Evolutionary conservation across 2,888 invertebrate species (phyloP), one percentile per base, ranked within the genome.

Genomic region (Ectemnius cavifrons): DNA sequence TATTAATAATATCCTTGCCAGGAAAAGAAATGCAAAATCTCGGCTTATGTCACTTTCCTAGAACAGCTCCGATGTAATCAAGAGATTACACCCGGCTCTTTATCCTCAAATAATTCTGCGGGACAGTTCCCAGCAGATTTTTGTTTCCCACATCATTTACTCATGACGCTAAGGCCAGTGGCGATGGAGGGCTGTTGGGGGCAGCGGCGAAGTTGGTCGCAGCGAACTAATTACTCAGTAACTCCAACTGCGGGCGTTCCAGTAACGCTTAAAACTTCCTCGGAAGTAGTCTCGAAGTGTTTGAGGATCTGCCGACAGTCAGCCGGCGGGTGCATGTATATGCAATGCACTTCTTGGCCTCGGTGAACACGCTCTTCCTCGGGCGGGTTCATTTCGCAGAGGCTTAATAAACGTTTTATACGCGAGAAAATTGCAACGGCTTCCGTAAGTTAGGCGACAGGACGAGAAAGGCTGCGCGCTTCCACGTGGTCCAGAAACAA

Each of bases 361-460:
- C 16, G 23, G n/a, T 23, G 59, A n/a, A 52, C 49, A 46, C 18
- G 61, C 56, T 66, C 72, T 59, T 73, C 71, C 62, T 61, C 66
- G 57, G 16, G 52, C 52, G 69, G 76, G 81, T 80, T 80, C 80
- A 78, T 80, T 81, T 80, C 73, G 58, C 70, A 76, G 78, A 49
- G 62, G 80, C 75, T 80, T 82, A 82, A 82, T 82, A 82, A 80
- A 82, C 76, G 74, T 82, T 82, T 82, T 73, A 77, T 73, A 77
- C 73, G 68, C 62, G 63, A 20, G 59, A 67, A 68, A 67, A 71
- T 71, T 62, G 69, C 74, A 67, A 67, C 60, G 70, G 60, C 72
- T 65, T 70, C 78, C 76, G 62, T 80, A 82, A 80, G 47, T 80
- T 73, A 71, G 52, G n/a, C 52, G 14, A 13, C 52, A 16, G 52